A percentile compares a stretch with the other conserved stretches of the same genome.
Evolutionary conservation across 2,797 vertebrate species (phyloP).

Genomic region (Hirundo rustica): DNA sequence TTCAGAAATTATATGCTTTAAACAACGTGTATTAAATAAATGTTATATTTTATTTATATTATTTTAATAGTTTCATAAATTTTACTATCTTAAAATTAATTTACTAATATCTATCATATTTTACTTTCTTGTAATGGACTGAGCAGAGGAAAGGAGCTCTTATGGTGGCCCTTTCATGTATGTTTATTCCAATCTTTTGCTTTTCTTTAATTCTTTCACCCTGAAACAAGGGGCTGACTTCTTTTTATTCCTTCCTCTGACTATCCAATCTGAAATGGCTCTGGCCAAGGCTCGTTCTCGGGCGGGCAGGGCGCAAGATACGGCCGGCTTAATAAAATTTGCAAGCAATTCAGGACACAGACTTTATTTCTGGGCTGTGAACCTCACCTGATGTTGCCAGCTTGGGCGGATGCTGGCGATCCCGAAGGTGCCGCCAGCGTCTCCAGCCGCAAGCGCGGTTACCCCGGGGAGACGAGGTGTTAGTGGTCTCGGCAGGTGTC

Average conservation of each 20-base stretch:
- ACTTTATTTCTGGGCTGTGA: not conserved
- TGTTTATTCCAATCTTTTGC: not conserved
- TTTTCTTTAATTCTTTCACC: not conserved
- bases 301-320: not conserved
- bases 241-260: not conserved
- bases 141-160: not conserved
- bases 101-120: not conserved
- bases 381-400: accelerated
- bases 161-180: not conserved
- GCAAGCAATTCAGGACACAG: not conserved
- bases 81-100: not conserved
- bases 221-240: not conserved
- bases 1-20: not conserved
- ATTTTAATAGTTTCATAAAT: not conserved
- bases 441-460: accelerated
- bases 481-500: accelerated
- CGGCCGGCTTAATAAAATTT: not conserved
- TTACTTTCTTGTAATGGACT: not conserved
- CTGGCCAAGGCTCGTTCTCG: not conserved
- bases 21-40: not conserved
- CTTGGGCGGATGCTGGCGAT: not conserved
- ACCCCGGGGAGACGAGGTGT: accelerated
- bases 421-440: not conserved
- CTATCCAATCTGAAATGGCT: not conserved
- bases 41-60: not conserved